These are phyloP conservation scores for Pachypanchax playfairii DNA, from an alignment of 2,113 vertebrate genomes.

Conservation along the genomic window DNA sequence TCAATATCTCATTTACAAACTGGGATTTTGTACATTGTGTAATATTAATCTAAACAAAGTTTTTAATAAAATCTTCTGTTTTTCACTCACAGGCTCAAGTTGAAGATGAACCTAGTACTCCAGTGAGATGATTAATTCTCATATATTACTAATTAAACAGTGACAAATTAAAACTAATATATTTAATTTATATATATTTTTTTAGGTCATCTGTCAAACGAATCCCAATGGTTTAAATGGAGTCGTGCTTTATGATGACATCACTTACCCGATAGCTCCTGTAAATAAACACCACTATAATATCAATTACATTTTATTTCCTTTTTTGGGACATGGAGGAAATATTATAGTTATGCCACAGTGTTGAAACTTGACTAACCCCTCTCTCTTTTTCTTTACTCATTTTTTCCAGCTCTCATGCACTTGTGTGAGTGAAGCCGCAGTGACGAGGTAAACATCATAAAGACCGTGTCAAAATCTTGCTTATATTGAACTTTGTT, in stretches of 20 bases:
- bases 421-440: no score
- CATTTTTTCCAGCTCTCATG: background rate
- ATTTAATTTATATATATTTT: background rate
- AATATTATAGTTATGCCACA: background rate
- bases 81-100: background rate
- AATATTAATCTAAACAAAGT: no score
- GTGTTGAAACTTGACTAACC: no score
- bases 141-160: background rate
- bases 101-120: background rate
- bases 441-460: no score
- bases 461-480: no score
- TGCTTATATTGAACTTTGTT: no score
- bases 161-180: background rate
- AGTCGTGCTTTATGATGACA: background rate
- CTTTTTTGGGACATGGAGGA: background rate
- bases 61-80: no score
- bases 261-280: background rate
- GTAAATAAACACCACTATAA: background rate
- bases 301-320: background rate
- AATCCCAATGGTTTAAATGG: background rate
- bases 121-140: background rate
- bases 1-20: no score
- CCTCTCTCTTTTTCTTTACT: no score
- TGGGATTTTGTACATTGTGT: no score
- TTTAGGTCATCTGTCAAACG: constrained; percentile 9